Percentiles rank a stretch among this genome's conserved stretches.
phyloP scores from a whole-genome alignment of 2,113 vertebrate species.

The Solea solea region DNA sequence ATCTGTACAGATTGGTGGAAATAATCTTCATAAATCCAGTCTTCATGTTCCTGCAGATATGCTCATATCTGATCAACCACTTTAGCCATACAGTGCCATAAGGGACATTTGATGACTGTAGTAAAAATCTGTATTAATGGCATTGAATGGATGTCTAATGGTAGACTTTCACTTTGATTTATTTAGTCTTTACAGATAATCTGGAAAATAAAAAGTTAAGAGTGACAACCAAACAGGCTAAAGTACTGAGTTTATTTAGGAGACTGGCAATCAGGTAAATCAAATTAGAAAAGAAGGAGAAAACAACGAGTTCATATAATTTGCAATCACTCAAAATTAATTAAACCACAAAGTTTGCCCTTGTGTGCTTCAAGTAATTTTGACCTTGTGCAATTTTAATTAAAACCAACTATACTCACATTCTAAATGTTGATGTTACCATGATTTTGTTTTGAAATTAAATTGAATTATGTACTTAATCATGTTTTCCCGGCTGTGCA shows the following conservation, averaged over 20 bases:
- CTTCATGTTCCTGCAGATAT: no score
- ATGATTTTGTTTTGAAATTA: not conserved
- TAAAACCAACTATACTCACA: slow-evolving; percentile 1
- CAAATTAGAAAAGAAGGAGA: not conserved
- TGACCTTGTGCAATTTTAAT: slow-evolving; percentile 3
- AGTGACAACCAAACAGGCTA: not conserved
- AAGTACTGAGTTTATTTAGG: not conserved
- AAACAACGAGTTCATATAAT: slow-evolving; percentile 13
- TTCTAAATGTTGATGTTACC: not conserved
- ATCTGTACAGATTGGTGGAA: not conserved
- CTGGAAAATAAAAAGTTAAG: no score
- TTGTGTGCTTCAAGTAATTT: not conserved
- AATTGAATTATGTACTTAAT: slow-evolving; percentile 11
- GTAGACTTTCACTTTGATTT: no score
- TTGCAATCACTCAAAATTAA: slow-evolving; percentile 1
- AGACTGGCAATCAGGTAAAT: not conserved
- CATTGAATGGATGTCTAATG: no score
- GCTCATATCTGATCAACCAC: no score
- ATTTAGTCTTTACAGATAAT: no score
- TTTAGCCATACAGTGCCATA: no score
- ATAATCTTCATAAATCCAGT: not conserved
- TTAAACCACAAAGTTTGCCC: not conserved
- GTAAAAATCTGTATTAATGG: no score
- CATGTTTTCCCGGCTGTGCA: slow-evolving; percentile 1
- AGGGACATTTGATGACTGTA: no score